Evolutionary conservation across 2,797 vertebrate species (phyloP), one percentile per base, ranked within the genome.

Genomic region (Myotis daubentonii): DNA sequence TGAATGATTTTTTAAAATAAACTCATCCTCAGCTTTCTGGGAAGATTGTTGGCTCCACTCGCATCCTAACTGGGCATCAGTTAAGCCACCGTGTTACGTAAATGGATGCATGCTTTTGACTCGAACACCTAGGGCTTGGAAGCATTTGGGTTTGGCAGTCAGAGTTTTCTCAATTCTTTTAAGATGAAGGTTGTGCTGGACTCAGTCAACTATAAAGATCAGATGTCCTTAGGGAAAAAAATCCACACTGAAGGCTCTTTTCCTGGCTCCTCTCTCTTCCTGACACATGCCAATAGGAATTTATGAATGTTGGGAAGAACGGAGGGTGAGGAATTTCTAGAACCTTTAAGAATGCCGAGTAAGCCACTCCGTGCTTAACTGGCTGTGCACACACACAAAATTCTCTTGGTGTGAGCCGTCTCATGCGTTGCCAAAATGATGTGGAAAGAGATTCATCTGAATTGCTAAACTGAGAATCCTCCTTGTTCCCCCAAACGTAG

Each of bases 271-370:
- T 89, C 38, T 76, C 57, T 96, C 92, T 89, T 95, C 47, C 84
- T 97, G 93, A 96, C 94, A 96, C 93, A 95, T 96, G 96, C 95
- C 93, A 96, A 93, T 72, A 94, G 94, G 89, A 94, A 97, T 97
- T 97, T 97, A 96, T 96, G 91, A 95, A 74, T 89, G 72, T 94
- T 97, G 95, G 96, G 93, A 97, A 95, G 94, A 76, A 93, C 68
- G 47, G 93, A 8, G 57, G 79, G 79, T 89, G 30, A 96, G 82
- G 85, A 80, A 80, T 74, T 97, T 94, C 93, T 95, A 94, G 44
- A 91, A 74, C 23, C 95, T 66, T 87, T 81, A 55, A 88, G 76
- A 97, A 91, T 0, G 3, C 62, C 94, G 4, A 94, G 95, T 97
- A 94, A 68, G 55, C 72, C 93, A 87, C 94, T 86, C 53, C 57